These are phyloP conservation scores for Leptinotarsa peninsularis DNA, from an alignment of 2,888 invertebrate genomes.

Conservation along the genomic window DNA sequence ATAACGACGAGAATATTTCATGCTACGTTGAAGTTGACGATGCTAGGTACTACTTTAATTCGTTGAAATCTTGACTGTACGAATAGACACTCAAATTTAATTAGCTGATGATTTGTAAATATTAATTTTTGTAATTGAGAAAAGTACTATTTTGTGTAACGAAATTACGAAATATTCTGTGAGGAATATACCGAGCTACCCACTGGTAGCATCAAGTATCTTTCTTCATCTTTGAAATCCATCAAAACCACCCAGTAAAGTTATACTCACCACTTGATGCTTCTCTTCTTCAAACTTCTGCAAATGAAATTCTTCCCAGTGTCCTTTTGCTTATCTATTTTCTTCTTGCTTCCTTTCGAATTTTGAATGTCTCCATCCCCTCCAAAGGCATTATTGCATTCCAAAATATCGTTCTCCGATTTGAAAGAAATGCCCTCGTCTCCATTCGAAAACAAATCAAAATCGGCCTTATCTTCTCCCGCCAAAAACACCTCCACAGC, in stretches of 20 bases:
- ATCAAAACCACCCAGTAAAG: not conserved
- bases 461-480: conserved; percentile 58
- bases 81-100: no score
- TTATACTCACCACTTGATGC: conserved; percentile 51
- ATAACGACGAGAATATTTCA: no score
- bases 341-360: not conserved
- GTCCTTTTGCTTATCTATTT: conserved; percentile 19
- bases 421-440: conserved; percentile 49
- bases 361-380: conserved; percentile 26
- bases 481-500: conserved; percentile 60
- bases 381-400: conserved; percentile 41
- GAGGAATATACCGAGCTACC: no score
- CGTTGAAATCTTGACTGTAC: no score
- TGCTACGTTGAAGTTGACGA: no score
- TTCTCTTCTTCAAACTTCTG: conserved; percentile 47
- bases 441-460: conserved; percentile 45
- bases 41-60: no score
- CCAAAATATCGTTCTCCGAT: conserved; percentile 39
- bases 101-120: no score
- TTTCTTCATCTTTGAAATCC: no score
- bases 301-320: conserved; percentile 39
- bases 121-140: no score
- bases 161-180: no score
- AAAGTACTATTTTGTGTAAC: no score
- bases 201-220: no score